Percentiles rank a stretch among this genome's conserved stretches.
These are phyloP conservation scores for Lepidurus arcticus DNA, from an alignment of 1,140 invertebrate species.

Conservation along the genomic window DNA sequence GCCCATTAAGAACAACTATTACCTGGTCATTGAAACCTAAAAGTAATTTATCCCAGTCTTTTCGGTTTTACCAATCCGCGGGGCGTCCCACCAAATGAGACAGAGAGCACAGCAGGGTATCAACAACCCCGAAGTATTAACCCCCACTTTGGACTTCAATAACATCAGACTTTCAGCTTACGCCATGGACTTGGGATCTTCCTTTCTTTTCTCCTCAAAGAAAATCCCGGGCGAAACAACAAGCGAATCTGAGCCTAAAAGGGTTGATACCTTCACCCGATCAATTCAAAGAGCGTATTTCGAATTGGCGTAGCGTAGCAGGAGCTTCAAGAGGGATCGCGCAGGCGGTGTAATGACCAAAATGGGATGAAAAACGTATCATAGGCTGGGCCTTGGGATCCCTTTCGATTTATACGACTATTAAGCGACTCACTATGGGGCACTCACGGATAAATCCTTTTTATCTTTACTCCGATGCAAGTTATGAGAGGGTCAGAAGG, in stretches of 20 bases:
- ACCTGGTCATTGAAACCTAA: conserved; percentile 9
- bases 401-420: conserved; percentile 7
- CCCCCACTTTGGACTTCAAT: background rate
- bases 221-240: too few species aligned
- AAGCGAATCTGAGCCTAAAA: too few species aligned
- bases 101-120: conserved; percentile 3
- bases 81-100: conserved; percentile 2
- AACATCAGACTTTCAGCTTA: background rate
- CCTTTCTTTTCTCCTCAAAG: background rate
- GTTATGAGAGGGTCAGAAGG: conserved; percentile 14
- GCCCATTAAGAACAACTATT: conserved; percentile 20
- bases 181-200: background rate
- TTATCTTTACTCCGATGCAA: background rate
- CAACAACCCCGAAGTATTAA: background rate
- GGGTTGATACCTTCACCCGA: too few species aligned
- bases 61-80: conserved; percentile 18
- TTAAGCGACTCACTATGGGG: conserved; percentile 2
- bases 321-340: too few species aligned
- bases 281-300: too few species aligned
- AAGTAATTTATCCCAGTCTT: conserved; percentile 20
- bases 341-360: background rate
- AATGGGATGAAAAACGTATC: background rate
- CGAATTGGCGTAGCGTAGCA: too few species aligned
- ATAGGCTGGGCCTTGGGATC: background rate
- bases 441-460: background rate